These are phyloP conservation scores for Drosophila lacicola DNA, from an alignment of 2,888 invertebrate genomes.

Conservation along the genomic window DNA sequence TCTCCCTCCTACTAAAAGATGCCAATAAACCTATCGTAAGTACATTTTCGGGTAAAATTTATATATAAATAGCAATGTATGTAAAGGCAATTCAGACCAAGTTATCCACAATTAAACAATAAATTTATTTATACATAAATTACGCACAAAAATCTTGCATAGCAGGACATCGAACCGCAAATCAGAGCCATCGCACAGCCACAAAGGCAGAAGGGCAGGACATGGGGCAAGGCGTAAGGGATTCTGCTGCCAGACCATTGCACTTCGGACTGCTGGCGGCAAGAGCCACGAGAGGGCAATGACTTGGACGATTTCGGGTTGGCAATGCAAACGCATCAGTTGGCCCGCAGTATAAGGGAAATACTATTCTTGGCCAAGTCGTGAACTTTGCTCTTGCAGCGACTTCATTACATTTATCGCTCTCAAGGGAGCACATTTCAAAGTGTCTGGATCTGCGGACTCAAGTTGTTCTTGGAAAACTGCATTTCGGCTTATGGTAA, in stretches of 20 bases:
- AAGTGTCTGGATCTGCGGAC: slow-evolving; percentile 3
- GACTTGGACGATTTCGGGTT: slow-evolving; percentile 20
- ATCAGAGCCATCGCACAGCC: background rate
- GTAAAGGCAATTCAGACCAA: no score
- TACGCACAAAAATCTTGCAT: slow-evolving; percentile 1
- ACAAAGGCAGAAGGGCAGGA: no score
- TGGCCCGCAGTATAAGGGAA: background rate
- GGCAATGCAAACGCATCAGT: slow-evolving; percentile 34
- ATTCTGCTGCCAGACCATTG: slow-evolving; percentile 1
- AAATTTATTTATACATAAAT: slow-evolving; percentile 2
- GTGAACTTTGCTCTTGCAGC: background rate
- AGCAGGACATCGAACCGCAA: background rate
- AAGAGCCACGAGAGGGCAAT: slow-evolving; percentile 23
- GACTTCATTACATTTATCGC: slow-evolving; percentile 1
- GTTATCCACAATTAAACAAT: background rate
- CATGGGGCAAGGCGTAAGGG: no score
- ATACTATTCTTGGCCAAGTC: slow-evolving; percentile 20
- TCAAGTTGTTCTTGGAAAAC: slow-evolving; percentile 2
- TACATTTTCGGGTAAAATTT: no score
- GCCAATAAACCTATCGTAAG: no score
- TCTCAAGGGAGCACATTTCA: background rate
- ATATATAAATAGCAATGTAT: no score
- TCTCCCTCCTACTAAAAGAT: no score
- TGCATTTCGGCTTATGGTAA: slow-evolving; percentile 19
- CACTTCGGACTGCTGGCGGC: slow-evolving; percentile 15